phyloP scores from a whole-genome alignment of 2,113 vertebrate genomes.

The Tiliqua scincoides region DNA sequence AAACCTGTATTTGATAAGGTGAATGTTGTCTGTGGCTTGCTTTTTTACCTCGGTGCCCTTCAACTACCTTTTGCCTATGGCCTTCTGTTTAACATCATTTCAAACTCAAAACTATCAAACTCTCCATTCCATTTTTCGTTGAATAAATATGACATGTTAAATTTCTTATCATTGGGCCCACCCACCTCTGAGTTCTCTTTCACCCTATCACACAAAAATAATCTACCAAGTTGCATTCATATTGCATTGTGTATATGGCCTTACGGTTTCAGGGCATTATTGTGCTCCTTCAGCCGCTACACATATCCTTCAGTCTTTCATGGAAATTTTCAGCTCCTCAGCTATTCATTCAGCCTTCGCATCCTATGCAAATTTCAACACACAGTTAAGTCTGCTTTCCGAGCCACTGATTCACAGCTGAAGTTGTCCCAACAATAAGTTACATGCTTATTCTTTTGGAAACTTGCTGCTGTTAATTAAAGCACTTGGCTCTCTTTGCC shows the following conservation, averaged over 20 bases:
- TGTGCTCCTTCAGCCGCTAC: not conserved
- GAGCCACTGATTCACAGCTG: not conserved
- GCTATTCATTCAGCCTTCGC: not conserved
- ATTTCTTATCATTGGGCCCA: not conserved
- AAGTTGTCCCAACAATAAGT: constrained; percentile 29
- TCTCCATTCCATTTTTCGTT: not conserved
- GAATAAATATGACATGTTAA: constrained; percentile 3
- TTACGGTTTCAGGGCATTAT: not conserved
- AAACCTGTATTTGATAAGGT: not conserved
- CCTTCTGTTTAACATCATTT: not conserved
- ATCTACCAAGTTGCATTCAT: constrained; percentile 1
- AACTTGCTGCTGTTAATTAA: constrained; percentile 31
- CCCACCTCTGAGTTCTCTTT: not conserved
- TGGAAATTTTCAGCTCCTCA: not conserved
- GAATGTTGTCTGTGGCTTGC: not conserved
- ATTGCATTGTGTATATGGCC: not conserved
- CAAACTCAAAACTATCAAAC: too few species aligned
- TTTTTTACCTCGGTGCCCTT: not conserved
- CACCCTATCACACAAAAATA: constrained; percentile 5
- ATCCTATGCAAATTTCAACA: constrained; percentile 26
- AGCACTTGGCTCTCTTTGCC: not conserved
- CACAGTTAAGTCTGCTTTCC: constrained; percentile 7
- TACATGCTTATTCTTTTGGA: constrained; percentile 26
- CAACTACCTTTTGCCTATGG: not conserved
- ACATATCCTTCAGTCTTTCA: constrained; percentile 16